Evolutionary conservation across 1,140 invertebrate species (phyloP).

Genomic region (Monomorium pharaonis): DNA sequence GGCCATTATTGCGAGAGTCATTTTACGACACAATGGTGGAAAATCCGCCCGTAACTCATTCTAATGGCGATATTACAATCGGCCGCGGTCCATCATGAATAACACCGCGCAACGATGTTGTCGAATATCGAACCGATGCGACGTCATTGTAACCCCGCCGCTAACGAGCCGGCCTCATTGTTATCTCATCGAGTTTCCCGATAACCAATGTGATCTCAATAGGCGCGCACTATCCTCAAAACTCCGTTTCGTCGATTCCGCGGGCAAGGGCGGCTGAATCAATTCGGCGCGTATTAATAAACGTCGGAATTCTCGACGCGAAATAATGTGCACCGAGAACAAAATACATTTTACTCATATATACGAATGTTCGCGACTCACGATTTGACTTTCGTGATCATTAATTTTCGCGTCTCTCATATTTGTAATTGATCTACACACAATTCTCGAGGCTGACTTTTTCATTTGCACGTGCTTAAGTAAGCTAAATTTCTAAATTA

Average conservation of each 20-base stretch:
- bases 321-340: not conserved
- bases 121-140: conserved; percentile 50
- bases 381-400: not conserved
- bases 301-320: conserved; percentile 17
- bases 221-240: conserved; percentile 48
- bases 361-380: not conserved
- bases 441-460: not conserved
- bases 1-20: conserved; percentile 43
- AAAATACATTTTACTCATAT: conserved; percentile 23
- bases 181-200: conserved; percentile 70
- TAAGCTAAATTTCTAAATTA: not conserved
- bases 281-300: conserved; percentile 31
- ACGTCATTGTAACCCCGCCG: conserved; percentile 71
- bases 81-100: conserved; percentile 40
- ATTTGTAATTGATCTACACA: not conserved
- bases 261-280: conserved; percentile 2
- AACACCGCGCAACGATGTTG: conserved; percentile 49
- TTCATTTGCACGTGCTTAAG: not conserved
- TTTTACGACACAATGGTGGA: conserved; percentile 56
- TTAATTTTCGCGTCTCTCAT: not conserved
- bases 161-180: conserved; percentile 81
- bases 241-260: conserved; percentile 44
- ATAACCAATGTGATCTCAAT: conserved; percentile 55
- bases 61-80: conserved; percentile 53
- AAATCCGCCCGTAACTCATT: conserved; percentile 42